These are phyloP conservation scores for Sycophila sp. DNA, from an alignment of 1,140 invertebrate genomes.

Conservation along the genomic window DNA sequence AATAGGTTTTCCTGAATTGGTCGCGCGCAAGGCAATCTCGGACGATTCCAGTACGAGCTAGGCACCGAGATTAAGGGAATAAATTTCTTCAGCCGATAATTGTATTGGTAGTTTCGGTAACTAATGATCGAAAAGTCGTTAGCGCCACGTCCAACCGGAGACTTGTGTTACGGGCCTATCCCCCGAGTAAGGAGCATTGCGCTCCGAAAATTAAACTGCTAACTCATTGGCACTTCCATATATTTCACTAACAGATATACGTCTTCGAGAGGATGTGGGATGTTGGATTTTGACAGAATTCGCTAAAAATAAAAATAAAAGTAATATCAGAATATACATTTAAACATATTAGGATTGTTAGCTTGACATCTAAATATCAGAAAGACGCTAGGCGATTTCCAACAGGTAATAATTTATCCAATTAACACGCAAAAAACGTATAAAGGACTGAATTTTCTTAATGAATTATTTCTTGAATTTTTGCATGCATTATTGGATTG, in stretches of 20 bases:
- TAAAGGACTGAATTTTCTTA: too few relatives aligned
- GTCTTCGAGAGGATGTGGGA: too few relatives aligned
- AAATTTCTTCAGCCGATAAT: constrained; percentile 64
- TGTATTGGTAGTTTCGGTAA: constrained; percentile 67
- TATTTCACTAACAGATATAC: constrained; percentile 44
- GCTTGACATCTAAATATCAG: too few relatives aligned
- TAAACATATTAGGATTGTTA: too few relatives aligned
- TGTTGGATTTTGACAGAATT: too few relatives aligned
- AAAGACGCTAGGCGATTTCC: too few relatives aligned
- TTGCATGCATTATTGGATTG: too few relatives aligned
- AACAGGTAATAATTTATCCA: too few relatives aligned
- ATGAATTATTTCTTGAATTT: too few relatives aligned
- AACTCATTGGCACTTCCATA: constrained; percentile 23
- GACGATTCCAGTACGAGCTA: constrained; percentile 8
- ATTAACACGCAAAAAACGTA: too few relatives aligned
- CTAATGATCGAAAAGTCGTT: constrained; percentile 68
- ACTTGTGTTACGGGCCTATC: constrained; percentile 50
- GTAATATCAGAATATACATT: too few relatives aligned
- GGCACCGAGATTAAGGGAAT: constrained; percentile 61
- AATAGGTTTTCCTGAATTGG: constrained; percentile 51
- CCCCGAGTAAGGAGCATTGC: constrained; percentile 26
- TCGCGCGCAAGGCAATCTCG: constrained; percentile 49
- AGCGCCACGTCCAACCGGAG: constrained; percentile 53
- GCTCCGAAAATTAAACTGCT: constrained; percentile 56
- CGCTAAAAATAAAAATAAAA: too few relatives aligned